phyloP scores from a whole-genome alignment of 2,113 vertebrate species.

The Platysternon megacephalum region DNA sequence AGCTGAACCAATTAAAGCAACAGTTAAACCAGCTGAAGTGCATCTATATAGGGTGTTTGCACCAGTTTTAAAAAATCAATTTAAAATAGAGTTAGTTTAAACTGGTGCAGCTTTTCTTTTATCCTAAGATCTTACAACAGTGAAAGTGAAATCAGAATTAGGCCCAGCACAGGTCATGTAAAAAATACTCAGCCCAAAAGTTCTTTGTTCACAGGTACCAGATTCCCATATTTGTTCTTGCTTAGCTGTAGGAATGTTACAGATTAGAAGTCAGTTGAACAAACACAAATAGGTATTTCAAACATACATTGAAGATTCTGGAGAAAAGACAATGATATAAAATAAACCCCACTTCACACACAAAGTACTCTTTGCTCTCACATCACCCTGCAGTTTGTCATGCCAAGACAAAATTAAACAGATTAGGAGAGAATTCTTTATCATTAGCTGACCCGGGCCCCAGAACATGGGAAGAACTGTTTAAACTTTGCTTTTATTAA shows the following conservation, averaged over 20 bases:
- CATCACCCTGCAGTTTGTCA: not conserved
- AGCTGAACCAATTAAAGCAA: not conserved
- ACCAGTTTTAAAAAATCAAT: not conserved
- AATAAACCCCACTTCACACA: not conserved
- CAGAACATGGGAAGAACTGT: not conserved
- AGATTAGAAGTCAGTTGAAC: not conserved
- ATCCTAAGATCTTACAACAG: not conserved
- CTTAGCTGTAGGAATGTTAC: not conserved
- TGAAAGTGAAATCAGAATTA: not conserved
- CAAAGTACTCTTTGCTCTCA: not conserved
- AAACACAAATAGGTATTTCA: not conserved
- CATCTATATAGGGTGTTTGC: not conserved
- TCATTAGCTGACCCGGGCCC: not conserved
- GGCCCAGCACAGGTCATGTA: not conserved
- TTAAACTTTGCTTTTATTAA: not conserved
- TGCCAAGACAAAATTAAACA: not conserved
- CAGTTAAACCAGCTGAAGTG: constrained; percentile 4
- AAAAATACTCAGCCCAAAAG: not conserved
- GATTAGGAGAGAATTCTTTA: not conserved
- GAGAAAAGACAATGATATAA: not conserved
- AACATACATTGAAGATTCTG: not conserved
- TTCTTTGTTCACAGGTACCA: not conserved
- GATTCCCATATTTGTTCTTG: not conserved
- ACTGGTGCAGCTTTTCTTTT: not conserved
- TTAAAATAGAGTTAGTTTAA: not conserved